A percentile compares a stretch with the other conserved stretches of the same genome.
Conservation (phyloP, 2,113 vertebrate species). For the Microtus montanus region DNA sequence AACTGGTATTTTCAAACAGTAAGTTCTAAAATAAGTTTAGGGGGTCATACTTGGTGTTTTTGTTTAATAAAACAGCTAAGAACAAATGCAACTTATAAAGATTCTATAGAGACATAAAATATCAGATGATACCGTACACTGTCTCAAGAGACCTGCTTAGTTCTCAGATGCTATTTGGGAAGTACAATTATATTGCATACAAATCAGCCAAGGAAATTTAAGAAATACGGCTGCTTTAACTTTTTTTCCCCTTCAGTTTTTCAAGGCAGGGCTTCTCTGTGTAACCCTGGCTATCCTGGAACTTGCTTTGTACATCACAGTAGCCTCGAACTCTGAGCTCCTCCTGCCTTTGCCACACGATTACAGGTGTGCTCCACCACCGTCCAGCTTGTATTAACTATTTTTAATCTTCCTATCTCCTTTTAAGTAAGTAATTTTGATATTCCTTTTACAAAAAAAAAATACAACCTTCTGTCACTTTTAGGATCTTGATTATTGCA, state of each 20-base stretch:
- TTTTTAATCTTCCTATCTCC: neutral
- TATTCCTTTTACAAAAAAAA: constrained; percentile 26
- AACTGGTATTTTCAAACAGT: constrained; percentile 5
- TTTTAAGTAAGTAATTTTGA: constrained; percentile 29
- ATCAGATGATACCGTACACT: neutral
- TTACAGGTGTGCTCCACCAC: neutral
- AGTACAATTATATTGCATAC: neutral
- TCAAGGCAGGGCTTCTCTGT: neutral
- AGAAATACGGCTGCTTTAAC: constrained; percentile 44
- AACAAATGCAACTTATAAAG: constrained; percentile 44
- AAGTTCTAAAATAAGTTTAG: constrained; percentile 30
- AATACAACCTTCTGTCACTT: neutral
- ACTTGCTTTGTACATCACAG: neutral
- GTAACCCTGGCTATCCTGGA: neutral
- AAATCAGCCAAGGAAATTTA: neutral
- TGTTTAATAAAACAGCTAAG: constrained; percentile 6
- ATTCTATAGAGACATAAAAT: constrained; percentile 30
- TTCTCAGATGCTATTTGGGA: neutral
- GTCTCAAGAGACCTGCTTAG: constrained; percentile 23
- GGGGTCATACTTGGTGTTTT: neutral
- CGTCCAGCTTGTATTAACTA: neutral
- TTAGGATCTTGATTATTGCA: constrained; percentile 22
- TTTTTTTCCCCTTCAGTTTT: neutral
- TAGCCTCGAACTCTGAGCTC: neutral
- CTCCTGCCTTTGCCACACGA: neutral